Evolutionary conservation across 1,140 invertebrate species (phyloP).

Genomic region (Nephotettix cincticeps): DNA sequence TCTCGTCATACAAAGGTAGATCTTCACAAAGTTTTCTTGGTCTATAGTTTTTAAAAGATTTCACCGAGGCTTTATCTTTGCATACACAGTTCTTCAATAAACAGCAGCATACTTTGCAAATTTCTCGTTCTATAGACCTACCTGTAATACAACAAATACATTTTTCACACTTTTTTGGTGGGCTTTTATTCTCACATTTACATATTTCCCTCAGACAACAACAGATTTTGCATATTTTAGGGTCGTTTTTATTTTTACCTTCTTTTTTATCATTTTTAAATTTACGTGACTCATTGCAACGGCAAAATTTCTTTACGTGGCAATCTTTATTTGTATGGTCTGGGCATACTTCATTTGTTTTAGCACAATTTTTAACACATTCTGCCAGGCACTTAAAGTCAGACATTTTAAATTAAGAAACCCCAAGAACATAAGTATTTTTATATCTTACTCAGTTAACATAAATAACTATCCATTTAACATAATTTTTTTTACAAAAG

Average conservation of each 20-base stretch:
- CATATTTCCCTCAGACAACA: too few species aligned
- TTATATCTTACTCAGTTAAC: too few species aligned
- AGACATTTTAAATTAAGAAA: background rate
- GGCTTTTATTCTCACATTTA: too few species aligned
- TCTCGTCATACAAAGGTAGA: constrained; percentile 11
- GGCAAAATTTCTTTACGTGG: background rate
- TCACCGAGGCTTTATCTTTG: background rate
- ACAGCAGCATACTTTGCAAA: background rate
- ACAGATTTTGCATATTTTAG: too few species aligned
- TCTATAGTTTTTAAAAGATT: background rate
- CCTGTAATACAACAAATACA: too few species aligned
- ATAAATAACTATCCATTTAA: too few species aligned
- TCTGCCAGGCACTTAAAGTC: background rate
- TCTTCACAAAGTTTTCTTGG: background rate
- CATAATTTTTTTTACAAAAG: too few species aligned
- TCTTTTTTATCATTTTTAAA: background rate
- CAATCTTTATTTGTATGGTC: background rate
- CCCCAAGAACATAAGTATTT: too few species aligned
- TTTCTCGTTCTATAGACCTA: background rate
- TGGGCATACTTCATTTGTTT: background rate
- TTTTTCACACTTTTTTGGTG: too few species aligned
- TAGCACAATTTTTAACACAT: background rate
- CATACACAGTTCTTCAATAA: background rate
- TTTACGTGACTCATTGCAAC: background rate
- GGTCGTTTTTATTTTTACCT: too few species aligned